Base-by-base conservation (phyloP, 2,888 invertebrate species). In the Cantharis rustica region DNA sequence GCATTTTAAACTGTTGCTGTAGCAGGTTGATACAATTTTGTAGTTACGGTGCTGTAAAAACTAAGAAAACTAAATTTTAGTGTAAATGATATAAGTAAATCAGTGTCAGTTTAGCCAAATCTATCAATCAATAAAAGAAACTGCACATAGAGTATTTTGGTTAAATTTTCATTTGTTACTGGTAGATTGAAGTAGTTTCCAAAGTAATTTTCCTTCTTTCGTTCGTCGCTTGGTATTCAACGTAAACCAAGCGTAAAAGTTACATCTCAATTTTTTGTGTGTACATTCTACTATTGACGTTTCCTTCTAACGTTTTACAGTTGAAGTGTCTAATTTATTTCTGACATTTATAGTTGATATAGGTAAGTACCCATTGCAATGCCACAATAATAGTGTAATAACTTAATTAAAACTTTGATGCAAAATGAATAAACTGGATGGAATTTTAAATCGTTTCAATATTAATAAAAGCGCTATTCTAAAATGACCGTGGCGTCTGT, bases 381-480 rank as follows among this genome's bases (percentile, higher is more conserved):
- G n/a, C 7, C 7, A 9, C 13, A 27, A 16, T 23, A 23, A 1
- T 68, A 4, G 20, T 13, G 15, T 3, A 68, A 27, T 23, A n/a
- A 23, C 23, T 23, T 15, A 68, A 68, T 68, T 68, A 27, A 26
- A 27, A 61, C 61, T 73, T 63, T 66, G 66, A 72, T 71, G 66
- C 17, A 47, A 70, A 61, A 61, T 61, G 3, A 27, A 47, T 70
- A n/a, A 5, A 70, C 27, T 61, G 61, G 11, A 61, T 20, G 9
- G 17, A 20, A 66, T 20, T 66, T 66, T n/a, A 66, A 66, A 66
- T 20, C n/a, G 83, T 82, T 83, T 81, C 76, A 79, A 81, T 82
- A 84, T 84, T 84, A 83, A 84, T 84, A 82, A 79, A 80, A 79
- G 78, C 79, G 80, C 79, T 82, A 81, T 79, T 81, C 79, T 75